phyloP scores from a whole-genome alignment of 2,113 vertebrate species.

The Macroglossus sobrinus region DNA sequence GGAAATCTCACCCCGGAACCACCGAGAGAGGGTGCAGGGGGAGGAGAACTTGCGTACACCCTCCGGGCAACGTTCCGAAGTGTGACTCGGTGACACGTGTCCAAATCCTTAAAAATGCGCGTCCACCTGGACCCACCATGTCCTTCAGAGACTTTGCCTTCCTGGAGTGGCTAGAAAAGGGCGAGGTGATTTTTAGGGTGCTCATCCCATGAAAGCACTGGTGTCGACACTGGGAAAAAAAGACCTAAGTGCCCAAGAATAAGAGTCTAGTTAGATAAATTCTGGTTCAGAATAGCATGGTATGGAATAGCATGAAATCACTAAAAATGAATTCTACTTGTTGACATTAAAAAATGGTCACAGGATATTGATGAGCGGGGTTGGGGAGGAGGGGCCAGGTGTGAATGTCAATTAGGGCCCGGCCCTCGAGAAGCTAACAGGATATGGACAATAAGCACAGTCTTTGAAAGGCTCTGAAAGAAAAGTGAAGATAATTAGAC shows the following conservation, averaged over 20 bases:
- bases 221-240: not conserved
- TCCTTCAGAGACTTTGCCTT: not conserved
- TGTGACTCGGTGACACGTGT: not conserved
- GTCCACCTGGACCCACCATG: not conserved
- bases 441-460: not conserved
- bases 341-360: not conserved
- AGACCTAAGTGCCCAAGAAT: not conserved
- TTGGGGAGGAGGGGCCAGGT: not conserved
- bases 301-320: not conserved
- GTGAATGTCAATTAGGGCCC: not conserved
- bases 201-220: not conserved
- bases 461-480: not conserved
- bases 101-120: not conserved
- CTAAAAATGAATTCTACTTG: not conserved
- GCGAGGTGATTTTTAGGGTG: not conserved
- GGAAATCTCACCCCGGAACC: not conserved
- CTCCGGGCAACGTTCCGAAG: not conserved
- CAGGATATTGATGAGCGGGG: not conserved
- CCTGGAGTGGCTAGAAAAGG: not conserved
- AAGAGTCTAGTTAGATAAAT: not conserved
- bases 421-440: not conserved
- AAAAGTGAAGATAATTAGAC: constrained; percentile 6
- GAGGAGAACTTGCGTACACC: not conserved
- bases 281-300: not conserved
- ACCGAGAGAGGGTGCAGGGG: not conserved